Conservation (phyloP, 2,888 invertebrate species). For the Mystacides longicornis region DNA sequence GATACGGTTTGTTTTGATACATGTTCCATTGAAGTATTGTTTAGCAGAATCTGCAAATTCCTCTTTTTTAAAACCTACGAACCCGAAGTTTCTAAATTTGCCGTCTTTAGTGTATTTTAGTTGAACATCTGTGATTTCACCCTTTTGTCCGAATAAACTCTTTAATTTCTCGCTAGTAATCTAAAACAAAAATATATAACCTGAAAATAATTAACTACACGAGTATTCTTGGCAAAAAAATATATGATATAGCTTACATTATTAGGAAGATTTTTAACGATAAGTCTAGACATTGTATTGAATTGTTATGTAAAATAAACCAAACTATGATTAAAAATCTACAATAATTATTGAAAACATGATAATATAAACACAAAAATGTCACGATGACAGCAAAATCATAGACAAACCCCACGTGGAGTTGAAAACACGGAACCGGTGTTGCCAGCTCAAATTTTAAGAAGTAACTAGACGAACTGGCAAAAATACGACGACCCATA, state of each 20-base stretch:
- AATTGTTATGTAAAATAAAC: background rate
- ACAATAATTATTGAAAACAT: background rate
- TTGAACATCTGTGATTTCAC: slow-evolving; percentile 87
- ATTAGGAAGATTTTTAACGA: slow-evolving; percentile 86
- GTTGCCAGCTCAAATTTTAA: too few relatives aligned
- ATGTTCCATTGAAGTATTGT: slow-evolving; percentile 75
- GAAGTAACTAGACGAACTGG: too few relatives aligned
- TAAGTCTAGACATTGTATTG: slow-evolving; percentile 68
- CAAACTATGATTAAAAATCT: background rate
- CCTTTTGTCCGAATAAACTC: slow-evolving; percentile 69
- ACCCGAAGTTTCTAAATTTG: slow-evolving; percentile 87
- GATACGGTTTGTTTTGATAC: slow-evolving; percentile 75
- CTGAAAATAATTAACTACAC: background rate
- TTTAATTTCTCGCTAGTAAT: slow-evolving; percentile 70
- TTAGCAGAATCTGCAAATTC: slow-evolving; percentile 72
- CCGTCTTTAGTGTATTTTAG: slow-evolving; percentile 89
- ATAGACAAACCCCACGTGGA: background rate
- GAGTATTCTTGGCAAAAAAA: background rate
- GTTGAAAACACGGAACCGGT: background rate
- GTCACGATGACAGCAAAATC: too few relatives aligned
- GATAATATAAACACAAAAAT: background rate
- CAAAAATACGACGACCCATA: too few relatives aligned
- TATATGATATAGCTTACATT: slow-evolving; percentile 51
- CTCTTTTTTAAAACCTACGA: slow-evolving; percentile 81
- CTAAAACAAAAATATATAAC: too few relatives aligned